Evolutionary conservation across 2,888 invertebrate species (phyloP), one percentile per base, ranked within the genome.

Genomic region (Nezara viridula): DNA sequence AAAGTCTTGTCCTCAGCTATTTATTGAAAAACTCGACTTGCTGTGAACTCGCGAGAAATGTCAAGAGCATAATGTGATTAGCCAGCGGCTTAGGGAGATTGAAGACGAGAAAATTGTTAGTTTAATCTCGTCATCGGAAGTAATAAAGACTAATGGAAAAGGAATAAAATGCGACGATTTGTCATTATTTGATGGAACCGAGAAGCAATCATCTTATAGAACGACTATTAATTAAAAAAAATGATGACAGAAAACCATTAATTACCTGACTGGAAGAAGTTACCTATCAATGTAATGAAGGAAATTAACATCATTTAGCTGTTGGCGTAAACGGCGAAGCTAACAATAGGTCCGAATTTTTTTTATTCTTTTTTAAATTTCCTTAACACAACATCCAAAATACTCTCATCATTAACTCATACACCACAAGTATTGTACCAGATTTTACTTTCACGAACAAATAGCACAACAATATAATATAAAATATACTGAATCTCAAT

Each of bases 91-190:
- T 24, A 77, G 77, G 21, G 44, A 77, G 77, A 77, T 77, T 40
- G 10, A 77, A 40, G 40, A 40, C 4, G 40, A 77, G 19, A 24
- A 77, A 40, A 77, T 73, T 77, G 24, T 77, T 44, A 24, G 40
- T 77, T 77, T 24, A 77, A 40, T 24, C 40, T 40, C 40, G 77
- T 37, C 77, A 77, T 77, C 44, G 12, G 40, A 24, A 9, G 40
- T 40, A 77, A 77, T 40, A 77, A 7, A 77, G 77, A 40, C 77
- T 77, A 77, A 77, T 77, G 77, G 77, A n/a, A n/a, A 37, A 77
- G 32, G 21, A 60, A 60, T 27, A 27, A 60, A 60, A 60, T 27
- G 5, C 44, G 24, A 77, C 24, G 40, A 37, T 77, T 77, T 77
- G 77, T 77, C 77, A 77, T 40, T 24, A 37, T 77, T 37, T 77